Base-by-base conservation (phyloP, 2,797 vertebrate species). In the Clarias platycephalus region DNA sequence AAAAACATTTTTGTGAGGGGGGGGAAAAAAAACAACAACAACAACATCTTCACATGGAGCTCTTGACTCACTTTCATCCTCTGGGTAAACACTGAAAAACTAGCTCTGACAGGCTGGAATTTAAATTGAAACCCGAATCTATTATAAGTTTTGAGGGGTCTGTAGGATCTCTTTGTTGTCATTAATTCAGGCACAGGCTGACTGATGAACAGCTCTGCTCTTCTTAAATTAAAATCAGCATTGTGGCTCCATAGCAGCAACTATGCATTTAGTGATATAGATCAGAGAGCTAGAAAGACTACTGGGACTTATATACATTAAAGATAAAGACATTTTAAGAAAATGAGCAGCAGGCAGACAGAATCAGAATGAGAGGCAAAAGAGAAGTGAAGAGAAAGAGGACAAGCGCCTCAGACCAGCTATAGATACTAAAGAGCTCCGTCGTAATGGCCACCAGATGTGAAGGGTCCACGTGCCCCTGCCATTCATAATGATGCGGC, bases 381-480 rank as follows among this genome's bases (percentile, higher is more conserved):
- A 67, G 28, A n/a, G 26, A 80, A 28, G 60, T 28, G 40, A 16
- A 67, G 44, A 26, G 44, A 66, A 83, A 80, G 18, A 40, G 72
- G 82, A 80, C 62, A 31, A 67, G 15, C 71, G 20, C 18, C 84
- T 86, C 9, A 24, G 81, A 87, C 26, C 62, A 55, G 63, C 31
- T 90, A 80, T 88, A 92, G 92, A 91, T 83, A 90, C 88, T 9
- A 76, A 83, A 86, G 89, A 91, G 84, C 84, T 91, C 62, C 10
- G 44, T 49, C 44, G 72, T 89, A 92, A 91, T 91, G 86, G 89
- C 91, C 90, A 92, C 92, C 89, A 90, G 87, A 90, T 91, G 90
- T 88, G 83, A 77, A 49, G 22, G 12, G 68, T 79, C 78, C 44
- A 60, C 75, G 63, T 85, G 82, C 84, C 86, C 44, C 84, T 75